Base-by-base conservation (phyloP, 1,140 invertebrate species). In the Drosophila virilis region DNA sequence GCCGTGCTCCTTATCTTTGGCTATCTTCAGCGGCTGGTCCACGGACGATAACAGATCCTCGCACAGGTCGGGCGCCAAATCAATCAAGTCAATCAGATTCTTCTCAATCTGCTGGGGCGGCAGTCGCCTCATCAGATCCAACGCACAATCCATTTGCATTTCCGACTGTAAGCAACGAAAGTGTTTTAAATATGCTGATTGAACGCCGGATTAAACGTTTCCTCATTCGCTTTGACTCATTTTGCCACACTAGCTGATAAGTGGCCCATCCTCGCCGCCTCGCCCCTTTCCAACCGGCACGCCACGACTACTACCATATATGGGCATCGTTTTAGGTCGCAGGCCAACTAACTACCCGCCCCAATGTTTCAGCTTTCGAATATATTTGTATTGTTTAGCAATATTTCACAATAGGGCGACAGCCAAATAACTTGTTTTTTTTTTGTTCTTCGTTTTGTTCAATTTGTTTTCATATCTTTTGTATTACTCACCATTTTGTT, bases 61-160 rank as follows among this genome's bases (percentile, higher is more conserved):
- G 92, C 98, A 99, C 42, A 99, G 94, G 92, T 95, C 95, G 45
- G 98, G 99, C 62, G 98, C 98, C 91, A 99, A 93, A 93, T 99
- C 98, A 83, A 99, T 99, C 78, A 99, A 94, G 94, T 99, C 98
- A 93, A 97, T 97, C 50, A 99, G 94, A 93, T 99, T 99, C 92
- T 99, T 99, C 92, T 99, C 98, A 88, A 99, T 99, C 93, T 99
- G 97, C 93, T 99, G 99, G 73, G 99, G 99, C 77, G 99, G 99
- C 89, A 99, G 93, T 83, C 99, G 95, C 82, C 99, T 94, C 99
- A 99, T 99, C 85, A 99, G 94, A 94, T 99, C 99, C 82, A 99
- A 93, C 43, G 98, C 98, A 94, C 98, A 99, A 93, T 99, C 99
- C 94, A 99, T 96, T 93, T 99, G 98, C 93, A 98, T 96, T 91